Conservation (phyloP, 35 echinoderm and acorn worm genomes). For the Holothuria glaberrima region DNA sequence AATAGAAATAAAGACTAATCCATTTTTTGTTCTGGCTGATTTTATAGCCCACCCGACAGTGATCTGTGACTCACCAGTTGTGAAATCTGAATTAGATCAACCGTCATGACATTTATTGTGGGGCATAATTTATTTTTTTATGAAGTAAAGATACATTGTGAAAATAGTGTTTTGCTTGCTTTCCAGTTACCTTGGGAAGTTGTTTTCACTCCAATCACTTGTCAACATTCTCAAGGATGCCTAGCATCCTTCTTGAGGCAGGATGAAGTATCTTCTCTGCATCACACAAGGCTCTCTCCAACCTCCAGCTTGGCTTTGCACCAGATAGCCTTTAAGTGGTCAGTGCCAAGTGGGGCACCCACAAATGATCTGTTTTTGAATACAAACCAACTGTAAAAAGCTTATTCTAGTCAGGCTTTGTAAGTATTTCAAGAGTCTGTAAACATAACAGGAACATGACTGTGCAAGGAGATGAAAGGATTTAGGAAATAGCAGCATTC, state of each 20-base stretch:
- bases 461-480: slow-evolving; percentile 13
- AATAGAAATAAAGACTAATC: no score
- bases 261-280: slow-evolving; percentile 8
- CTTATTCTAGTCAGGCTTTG: slow-evolving; percentile 39
- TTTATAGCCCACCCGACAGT: no score
- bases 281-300: not conserved
- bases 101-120: no score
- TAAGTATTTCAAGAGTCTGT: slow-evolving; percentile 20
- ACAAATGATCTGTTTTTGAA: slow-evolving; percentile 3
- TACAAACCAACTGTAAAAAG: not conserved
- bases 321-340: slow-evolving; percentile 11
- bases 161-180: no score
- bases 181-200: no score
- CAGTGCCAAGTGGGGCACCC: slow-evolving; percentile 17
- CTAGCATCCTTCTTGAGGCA: slow-evolving; percentile 23
- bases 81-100: no score
- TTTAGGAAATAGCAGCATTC: not conserved
- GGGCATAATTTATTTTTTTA: no score
- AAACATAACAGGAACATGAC: slow-evolving; percentile 27
- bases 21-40: no score
- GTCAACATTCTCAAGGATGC: slow-evolving; percentile 12
- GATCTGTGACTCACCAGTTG: no score
- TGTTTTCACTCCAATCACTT: slow-evolving; percentile 14
- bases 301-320: slow-evolving; percentile 16
- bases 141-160: no score